These are phyloP conservation scores for Oreonectes daqikongensis DNA, from an alignment of 2,797 vertebrate species.

Conservation along the genomic window DNA sequence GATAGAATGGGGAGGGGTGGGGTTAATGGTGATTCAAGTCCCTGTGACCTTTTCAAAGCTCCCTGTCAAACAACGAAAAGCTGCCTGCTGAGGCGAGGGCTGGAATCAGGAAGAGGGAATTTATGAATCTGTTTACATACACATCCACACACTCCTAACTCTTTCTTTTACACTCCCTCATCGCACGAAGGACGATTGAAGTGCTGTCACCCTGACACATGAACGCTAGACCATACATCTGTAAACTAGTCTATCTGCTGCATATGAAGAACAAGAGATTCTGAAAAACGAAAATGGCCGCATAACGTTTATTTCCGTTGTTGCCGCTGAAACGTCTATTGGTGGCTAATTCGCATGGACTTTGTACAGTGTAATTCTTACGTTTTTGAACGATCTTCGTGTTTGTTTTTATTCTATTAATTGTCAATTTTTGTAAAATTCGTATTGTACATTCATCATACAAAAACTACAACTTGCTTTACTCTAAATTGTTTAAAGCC, in stretches of 20 bases:
- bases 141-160: constrained; percentile 23
- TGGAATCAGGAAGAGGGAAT: constrained; percentile 42
- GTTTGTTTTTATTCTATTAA: no score
- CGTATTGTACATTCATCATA: not conserved
- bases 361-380: no score
- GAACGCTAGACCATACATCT: not conserved
- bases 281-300: no score
- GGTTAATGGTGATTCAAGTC: constrained; percentile 76
- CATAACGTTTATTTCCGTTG: no score
- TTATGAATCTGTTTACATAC: constrained; percentile 41
- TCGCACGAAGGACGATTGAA: not conserved
- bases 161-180: constrained; percentile 27
- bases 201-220: constrained; percentile 3
- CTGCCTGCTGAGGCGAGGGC: constrained; percentile 54
- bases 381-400: no score
- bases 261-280: not conserved
- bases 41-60: constrained; percentile 78
- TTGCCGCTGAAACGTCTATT: no score
- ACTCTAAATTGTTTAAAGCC: not conserved
- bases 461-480: not conserved
- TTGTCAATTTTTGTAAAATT: not conserved
- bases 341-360: no score
- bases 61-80: constrained; percentile 78
- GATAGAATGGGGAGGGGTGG: constrained; percentile 60
- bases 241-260: not conserved